These are phyloP conservation scores for Eupithecia centaureata DNA, from an alignment of 2,888 invertebrate species.

Conservation along the genomic window DNA sequence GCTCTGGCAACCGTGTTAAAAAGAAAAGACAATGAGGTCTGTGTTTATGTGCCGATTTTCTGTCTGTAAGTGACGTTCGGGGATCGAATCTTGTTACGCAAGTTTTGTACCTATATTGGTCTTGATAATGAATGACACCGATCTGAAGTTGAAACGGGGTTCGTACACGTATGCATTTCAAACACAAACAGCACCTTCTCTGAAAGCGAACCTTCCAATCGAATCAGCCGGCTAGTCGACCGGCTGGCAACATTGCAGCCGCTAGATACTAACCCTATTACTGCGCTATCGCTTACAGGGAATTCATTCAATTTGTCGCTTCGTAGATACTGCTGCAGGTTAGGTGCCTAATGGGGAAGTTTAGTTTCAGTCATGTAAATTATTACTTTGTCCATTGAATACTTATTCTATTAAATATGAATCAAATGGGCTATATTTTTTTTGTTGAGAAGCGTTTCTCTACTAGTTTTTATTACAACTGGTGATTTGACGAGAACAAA, in stretches of 20 bases:
- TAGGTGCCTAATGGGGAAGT: conserved; percentile 5
- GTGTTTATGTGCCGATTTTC: background rate
- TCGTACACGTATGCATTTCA: background rate
- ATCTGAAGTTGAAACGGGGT: background rate
- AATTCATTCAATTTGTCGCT: conserved; percentile 49
- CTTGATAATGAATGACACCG: background rate
- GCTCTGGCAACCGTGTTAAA: background rate
- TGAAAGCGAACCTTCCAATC: conserved; percentile 18
- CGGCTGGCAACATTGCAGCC: conserved; percentile 17
- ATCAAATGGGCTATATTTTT: background rate
- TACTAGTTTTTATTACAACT: background rate
- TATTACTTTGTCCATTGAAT: background rate
- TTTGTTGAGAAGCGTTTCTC: background rate
- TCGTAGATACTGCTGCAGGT: conserved; percentile 15
- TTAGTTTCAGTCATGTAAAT: background rate
- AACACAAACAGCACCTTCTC: background rate
- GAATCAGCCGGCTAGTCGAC: conserved; percentile 12
- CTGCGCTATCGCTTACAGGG: conserved; percentile 42
- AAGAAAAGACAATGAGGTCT: background rate
- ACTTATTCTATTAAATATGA: background rate
- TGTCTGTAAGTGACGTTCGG: background rate
- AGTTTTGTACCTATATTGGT: background rate
- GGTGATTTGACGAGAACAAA: background rate
- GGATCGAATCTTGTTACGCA: background rate
- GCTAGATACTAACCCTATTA: conserved; percentile 47